Percentiles rank a stretch among this genome's conserved stretches.
These are phyloP conservation scores for Forpus xanthops DNA, from an alignment of 2,797 vertebrate genomes.

Conservation along the genomic window DNA sequence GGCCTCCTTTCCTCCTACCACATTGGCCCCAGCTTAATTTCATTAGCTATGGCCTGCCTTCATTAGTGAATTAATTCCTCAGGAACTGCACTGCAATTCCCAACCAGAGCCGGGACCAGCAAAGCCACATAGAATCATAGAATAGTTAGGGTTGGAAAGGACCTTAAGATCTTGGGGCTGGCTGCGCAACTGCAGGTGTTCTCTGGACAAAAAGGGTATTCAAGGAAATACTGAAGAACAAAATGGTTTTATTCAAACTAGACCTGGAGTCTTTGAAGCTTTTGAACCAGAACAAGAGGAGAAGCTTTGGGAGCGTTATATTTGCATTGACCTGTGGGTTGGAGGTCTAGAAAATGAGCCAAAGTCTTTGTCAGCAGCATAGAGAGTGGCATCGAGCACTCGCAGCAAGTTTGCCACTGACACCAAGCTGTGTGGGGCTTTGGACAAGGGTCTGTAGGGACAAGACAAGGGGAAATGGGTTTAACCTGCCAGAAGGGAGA, in stretches of 20 bases:
- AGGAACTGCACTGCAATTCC: not conserved
- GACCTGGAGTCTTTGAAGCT: not conserved
- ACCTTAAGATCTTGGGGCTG: not conserved
- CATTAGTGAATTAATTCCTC: constrained; percentile 36
- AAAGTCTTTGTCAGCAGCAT: not conserved
- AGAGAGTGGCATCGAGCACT: not conserved
- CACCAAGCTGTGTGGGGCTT: not conserved
- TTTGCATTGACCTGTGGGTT: not conserved
- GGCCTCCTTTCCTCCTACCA: not conserved
- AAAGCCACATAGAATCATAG: too few relatives aligned
- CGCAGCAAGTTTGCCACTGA: not conserved
- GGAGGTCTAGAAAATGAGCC: not conserved
- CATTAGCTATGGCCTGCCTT: constrained; percentile 16
- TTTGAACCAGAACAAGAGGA: not conserved
- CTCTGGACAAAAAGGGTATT: not conserved
- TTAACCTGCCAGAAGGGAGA: not conserved
- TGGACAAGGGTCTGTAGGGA: not conserved
- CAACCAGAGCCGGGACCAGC: not conserved
- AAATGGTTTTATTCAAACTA: not conserved
- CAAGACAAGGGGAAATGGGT: not conserved
- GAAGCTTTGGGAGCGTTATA: not conserved
- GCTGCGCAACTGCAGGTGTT: not conserved
- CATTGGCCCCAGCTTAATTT: constrained; percentile 4
- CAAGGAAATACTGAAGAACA: not conserved
- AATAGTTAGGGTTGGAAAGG: too few relatives aligned